Evolutionary conservation across 2,888 invertebrate genomes (phyloP), one percentile per base, ranked within the genome.

Genomic region (Ephialtes manifestator): DNA sequence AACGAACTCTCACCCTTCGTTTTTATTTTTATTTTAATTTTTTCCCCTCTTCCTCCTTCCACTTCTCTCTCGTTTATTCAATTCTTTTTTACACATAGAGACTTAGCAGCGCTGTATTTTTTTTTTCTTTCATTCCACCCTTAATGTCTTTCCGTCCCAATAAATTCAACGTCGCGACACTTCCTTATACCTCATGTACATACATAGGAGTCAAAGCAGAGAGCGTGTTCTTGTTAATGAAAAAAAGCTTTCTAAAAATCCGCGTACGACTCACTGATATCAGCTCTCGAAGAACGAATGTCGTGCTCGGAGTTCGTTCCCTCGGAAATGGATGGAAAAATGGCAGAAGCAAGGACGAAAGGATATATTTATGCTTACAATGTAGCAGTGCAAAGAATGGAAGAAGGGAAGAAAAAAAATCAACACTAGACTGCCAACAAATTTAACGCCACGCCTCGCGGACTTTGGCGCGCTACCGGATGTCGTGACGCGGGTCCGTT

Each of bases 91-190:
- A 31, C 46, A 31, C 51, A 51, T 7, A 24, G 28, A 51, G 48
- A 53, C 72, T 51, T 65, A 20, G 46, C 10, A 18, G 51, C 8
- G 48, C 24, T 68, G 58, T 72, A 28, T 70, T 35, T 35, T 35
- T 35, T 35, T 35, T 31, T 39, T 3, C 8, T 74, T 82, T 83
- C n/a, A n/a, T 83, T 68, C 77, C 10, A 77, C 83, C 84, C 80
- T 84, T 85, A 85, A 85, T 85, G 87, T 85, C 74, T 81, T 84
- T 87, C 83, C 81, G 87, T 72, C 55, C 81, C 83, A 76, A 85
- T 85, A 85, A 85, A 85, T 87, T 78, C 79, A 68, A 76, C 78
- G 86, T 84, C 78, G 85, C 72, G 85, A 80, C 85, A 85, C 85
- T 80, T 86, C 55, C 79, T 79, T 63, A 18, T 48, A 46, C 48